These are phyloP conservation scores for Catostomus latipinnis DNA, from an alignment of 2,797 vertebrate genomes.

Conservation along the genomic window DNA sequence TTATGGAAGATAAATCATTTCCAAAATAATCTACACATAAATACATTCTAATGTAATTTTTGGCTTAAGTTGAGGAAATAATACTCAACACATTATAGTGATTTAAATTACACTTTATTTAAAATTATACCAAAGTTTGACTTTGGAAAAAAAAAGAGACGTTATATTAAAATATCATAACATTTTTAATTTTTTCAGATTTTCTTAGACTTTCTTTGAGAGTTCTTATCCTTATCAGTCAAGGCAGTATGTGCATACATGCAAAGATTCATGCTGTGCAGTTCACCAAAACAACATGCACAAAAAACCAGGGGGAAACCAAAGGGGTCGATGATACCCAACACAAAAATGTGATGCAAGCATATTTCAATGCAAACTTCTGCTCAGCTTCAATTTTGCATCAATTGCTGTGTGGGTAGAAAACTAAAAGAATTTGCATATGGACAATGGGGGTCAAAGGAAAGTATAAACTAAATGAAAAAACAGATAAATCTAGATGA, in stretches of 20 bases:
- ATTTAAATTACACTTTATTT: conserved; percentile 41
- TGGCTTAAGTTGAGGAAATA: conserved; percentile 26
- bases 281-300: conserved; percentile 58
- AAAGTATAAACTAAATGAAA: conserved; percentile 68
- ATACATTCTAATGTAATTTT: background rate
- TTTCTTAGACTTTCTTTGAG: background rate
- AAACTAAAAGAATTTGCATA: conserved; percentile 58
- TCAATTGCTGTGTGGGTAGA: conserved; percentile 58
- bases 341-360: conserved; percentile 64
- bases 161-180: background rate
- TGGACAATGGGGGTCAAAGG: conserved; percentile 69
- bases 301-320: conserved; percentile 62
- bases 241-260: conserved; percentile 48
- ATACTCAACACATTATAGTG: conserved; percentile 38
- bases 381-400: conserved; percentile 55
- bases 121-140: conserved; percentile 23
- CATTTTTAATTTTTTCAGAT: conserved; percentile 6
- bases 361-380: conserved; percentile 10
- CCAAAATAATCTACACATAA: background rate
- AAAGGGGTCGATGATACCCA: conserved; percentile 60
- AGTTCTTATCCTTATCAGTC: conserved; percentile 10
- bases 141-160: background rate
- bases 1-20: background rate
- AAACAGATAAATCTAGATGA: conserved; percentile 55
- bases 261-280: conserved; percentile 54